These are phyloP conservation scores for Ibidorhyncha struthersii DNA, from an alignment of 2,113 vertebrate genomes.

Conservation along the genomic window DNA sequence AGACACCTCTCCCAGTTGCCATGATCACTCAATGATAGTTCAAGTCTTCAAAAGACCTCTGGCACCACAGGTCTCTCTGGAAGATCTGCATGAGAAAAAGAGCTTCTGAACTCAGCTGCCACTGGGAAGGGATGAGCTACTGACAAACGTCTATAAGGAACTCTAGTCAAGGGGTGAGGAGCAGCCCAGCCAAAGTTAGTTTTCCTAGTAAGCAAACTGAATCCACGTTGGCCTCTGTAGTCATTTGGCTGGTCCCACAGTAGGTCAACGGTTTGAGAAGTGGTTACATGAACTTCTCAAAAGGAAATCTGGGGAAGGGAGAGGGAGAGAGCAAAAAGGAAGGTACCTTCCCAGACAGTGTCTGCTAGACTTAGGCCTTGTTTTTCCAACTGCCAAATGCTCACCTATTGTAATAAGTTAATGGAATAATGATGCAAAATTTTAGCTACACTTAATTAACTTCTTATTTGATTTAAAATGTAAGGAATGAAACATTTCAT, in stretches of 20 bases:
- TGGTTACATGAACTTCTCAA: not conserved
- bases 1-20: not conserved
- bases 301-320: not conserved
- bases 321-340: not conserved
- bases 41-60: not conserved
- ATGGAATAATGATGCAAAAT: conserved; percentile 11
- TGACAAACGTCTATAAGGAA: not conserved
- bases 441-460: conserved; percentile 28
- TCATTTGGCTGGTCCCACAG: not conserved
- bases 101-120: not conserved
- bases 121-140: not conserved
- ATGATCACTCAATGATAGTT: not conserved
- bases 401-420: not conserved
- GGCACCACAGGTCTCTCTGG: not conserved
- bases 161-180: not conserved
- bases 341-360: not conserved
- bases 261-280: conserved; percentile 11
- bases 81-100: not conserved
- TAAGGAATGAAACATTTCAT: conserved; percentile 17
- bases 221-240: not conserved
- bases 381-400: not conserved
- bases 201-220: not conserved
- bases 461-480: conserved; percentile 36
- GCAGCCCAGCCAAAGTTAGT: not conserved
- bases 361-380: not conserved